Conservation (phyloP, 2,113 vertebrate species). For the Cisticola juncidis region DNA sequence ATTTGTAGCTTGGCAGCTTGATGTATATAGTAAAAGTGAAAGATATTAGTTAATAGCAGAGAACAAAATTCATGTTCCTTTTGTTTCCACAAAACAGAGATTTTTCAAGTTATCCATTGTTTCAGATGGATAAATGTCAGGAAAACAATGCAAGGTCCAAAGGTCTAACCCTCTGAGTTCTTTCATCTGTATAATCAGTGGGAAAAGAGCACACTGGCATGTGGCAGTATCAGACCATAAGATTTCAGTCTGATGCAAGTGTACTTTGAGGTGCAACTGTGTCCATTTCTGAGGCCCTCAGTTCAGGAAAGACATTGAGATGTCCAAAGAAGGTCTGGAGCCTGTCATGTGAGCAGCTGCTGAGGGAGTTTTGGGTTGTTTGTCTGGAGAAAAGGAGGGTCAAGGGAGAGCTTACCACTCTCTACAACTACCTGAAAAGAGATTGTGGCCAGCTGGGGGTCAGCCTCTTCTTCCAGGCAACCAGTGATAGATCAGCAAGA, state of each 20-base stretch:
- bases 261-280: neutral
- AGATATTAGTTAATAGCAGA: conserved; percentile 34
- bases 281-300: neutral
- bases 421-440: neutral
- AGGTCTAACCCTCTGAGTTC: neutral
- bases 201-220: neutral
- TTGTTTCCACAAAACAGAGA: neutral
- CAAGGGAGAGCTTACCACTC: neutral
- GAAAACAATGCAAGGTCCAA: neutral
- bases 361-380: neutral
- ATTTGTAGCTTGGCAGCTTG: conserved; percentile 17
- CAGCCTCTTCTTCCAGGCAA: neutral
- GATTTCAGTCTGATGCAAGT: neutral
- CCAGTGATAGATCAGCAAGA: neutral
- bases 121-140: neutral
- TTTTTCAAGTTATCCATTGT: neutral
- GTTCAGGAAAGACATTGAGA: neutral
- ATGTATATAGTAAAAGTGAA: conserved; percentile 3
- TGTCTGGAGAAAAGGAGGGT: neutral
- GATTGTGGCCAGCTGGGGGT: neutral
- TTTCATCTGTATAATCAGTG: neutral
- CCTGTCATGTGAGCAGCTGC: neutral
- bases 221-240: neutral
- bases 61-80: conserved; percentile 10
- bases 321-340: neutral